These are phyloP conservation scores for Mechanitis messenoides DNA, from an alignment of 2,888 invertebrate species.

Conservation along the genomic window DNA sequence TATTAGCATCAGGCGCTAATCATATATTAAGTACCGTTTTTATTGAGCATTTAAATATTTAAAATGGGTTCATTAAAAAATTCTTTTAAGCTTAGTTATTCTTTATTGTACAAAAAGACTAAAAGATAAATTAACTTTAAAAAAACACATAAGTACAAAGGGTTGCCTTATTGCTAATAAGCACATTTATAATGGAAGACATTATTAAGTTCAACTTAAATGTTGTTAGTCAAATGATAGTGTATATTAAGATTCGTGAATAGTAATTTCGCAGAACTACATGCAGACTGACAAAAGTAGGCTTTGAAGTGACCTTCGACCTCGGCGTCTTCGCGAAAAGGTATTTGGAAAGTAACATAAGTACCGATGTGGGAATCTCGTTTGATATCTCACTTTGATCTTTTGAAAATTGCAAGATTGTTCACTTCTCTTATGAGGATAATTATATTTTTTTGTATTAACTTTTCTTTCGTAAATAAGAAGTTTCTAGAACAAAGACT, in stretches of 20 bases:
- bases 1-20: too few relatives aligned
- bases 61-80: too few relatives aligned
- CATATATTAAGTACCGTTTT: too few relatives aligned
- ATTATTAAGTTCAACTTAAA: neutral
- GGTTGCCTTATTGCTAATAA: too few relatives aligned
- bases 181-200: too few relatives aligned
- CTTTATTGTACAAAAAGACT: too few relatives aligned
- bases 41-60: too few relatives aligned
- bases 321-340: slow-evolving; percentile 29
- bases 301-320: slow-evolving; percentile 37
- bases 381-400: slow-evolving; percentile 7
- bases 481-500: neutral
- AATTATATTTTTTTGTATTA: neutral
- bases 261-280: slow-evolving; percentile 1
- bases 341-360: slow-evolving; percentile 18
- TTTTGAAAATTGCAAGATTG: neutral
- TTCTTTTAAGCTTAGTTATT: too few relatives aligned
- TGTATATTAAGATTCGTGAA: neutral
- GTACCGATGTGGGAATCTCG: slow-evolving; percentile 18
- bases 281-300: slow-evolving; percentile 31
- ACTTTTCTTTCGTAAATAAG: neutral
- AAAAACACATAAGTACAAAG: too few relatives aligned
- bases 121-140: too few relatives aligned
- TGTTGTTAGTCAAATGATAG: neutral
- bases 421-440: neutral